Evolutionary conservation across 2,113 vertebrate species (phyloP).

Genomic region (Hiodon tergisus): DNA sequence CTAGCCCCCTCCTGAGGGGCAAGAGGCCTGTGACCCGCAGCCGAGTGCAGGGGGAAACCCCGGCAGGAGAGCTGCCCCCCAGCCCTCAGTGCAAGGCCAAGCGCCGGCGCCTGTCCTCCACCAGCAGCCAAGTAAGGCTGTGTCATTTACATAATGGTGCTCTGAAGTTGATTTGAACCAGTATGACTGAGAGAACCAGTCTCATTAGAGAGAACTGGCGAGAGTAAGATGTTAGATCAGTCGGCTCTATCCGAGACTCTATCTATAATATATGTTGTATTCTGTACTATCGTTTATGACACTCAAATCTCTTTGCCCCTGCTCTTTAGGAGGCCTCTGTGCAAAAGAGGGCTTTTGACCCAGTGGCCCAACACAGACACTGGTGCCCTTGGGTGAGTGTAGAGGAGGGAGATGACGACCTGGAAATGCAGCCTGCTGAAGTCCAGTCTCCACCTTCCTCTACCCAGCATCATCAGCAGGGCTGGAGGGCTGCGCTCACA

Average conservation of each 20-base stretch:
- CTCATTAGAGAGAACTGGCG: too few species aligned
- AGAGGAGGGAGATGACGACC: slow-evolving; percentile 43
- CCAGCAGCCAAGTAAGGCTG: slow-evolving; percentile 71
- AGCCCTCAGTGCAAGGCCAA: slow-evolving; percentile 71
- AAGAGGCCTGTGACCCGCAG: slow-evolving; percentile 77
- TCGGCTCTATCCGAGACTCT: too few species aligned
- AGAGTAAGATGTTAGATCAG: too few species aligned
- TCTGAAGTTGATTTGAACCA: not conserved
- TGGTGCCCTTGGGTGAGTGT: slow-evolving; percentile 88
- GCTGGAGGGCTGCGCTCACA: slow-evolving; percentile 73
- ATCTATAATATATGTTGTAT: too few species aligned
- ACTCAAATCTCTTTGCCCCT: not conserved
- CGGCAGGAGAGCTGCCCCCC: slow-evolving; percentile 49
- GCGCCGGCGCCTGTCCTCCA: slow-evolving; percentile 73
- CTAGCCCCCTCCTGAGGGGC: slow-evolving; percentile 58
- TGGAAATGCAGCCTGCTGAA: rapidly evolving
- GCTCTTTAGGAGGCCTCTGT: slow-evolving; percentile 63
- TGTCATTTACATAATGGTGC: slow-evolving; percentile 1
- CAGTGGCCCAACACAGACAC: slow-evolving; percentile 80
- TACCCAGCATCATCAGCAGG: slow-evolving; percentile 51
- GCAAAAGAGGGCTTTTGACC: slow-evolving; percentile 72
- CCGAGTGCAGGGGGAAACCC: slow-evolving; percentile 71
- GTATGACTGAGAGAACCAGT: not conserved
- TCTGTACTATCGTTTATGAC: not conserved
- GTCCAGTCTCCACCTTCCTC: slow-evolving; percentile 12